phyloP scores from a whole-genome alignment of 1,140 invertebrate species.

The Andrena cerasifolii region DNA sequence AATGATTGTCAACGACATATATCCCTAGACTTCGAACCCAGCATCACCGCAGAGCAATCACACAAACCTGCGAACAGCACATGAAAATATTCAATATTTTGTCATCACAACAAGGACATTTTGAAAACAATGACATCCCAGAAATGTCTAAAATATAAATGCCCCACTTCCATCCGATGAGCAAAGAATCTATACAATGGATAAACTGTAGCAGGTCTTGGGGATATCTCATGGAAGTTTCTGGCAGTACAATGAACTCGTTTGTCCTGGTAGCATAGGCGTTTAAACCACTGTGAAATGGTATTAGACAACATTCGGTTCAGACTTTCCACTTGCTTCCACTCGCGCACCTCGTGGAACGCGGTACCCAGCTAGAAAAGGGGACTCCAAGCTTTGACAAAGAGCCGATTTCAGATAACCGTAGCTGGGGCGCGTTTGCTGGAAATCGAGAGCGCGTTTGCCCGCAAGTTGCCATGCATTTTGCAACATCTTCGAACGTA shows the following conservation, averaged over 20 bases:
- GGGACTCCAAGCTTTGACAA: slow-evolving; percentile 2
- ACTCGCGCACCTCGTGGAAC: not conserved
- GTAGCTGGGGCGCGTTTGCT: not conserved
- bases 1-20: too few species aligned
- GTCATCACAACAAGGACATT: too few species aligned
- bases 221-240: not conserved
- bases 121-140: too few species aligned
- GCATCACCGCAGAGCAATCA: too few species aligned
- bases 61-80: too few species aligned
- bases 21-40: too few species aligned
- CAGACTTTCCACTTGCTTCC: not conserved
- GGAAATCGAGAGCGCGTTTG: slow-evolving; percentile 19
- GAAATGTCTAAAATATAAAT: too few species aligned
- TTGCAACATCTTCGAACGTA: slow-evolving; percentile 5
- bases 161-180: too few species aligned
- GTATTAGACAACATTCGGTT: not conserved
- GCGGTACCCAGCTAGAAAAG: not conserved
- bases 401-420: slow-evolving; percentile 29
- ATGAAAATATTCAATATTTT: too few species aligned
- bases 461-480: slow-evolving; percentile 21
- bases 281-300: not conserved
- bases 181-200: too few species aligned
- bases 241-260: not conserved
- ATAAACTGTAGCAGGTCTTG: too few species aligned
- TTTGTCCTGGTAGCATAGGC: not conserved